Evolutionary conservation across 1,140 invertebrate species (phyloP), one percentile per base, ranked within the genome.

Genomic region (Papilio helenus): DNA sequence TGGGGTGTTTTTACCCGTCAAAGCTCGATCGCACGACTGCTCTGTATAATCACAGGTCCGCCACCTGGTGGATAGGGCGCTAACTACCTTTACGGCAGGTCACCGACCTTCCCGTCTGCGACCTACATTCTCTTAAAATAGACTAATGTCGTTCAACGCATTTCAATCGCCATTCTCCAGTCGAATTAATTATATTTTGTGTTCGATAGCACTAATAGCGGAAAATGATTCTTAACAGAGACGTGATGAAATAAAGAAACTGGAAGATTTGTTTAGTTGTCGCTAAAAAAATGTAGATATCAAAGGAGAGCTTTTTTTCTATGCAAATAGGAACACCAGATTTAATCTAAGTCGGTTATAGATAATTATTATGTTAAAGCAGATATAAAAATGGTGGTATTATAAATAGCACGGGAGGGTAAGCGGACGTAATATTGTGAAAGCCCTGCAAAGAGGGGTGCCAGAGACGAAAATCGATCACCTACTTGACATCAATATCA

Each of bases 121-220:
- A 89, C 89, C 89, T 84, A 90, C 65, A 86, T 90, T 85, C 81
- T 85, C 81, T 85, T 82, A 85, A 88, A 88, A 87, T 87, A 89
- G 84, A 82, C 84, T 76, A 79, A 79, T 78, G 78, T 82, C 44
- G 78, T 81, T 74, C 77, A 77, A 42, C 55, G 55, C 76, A 39
- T 77, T 77, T 65, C 51, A 18, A 65, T 61, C 76, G 55, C 23
- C 76, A 42, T 65, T 65, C 55, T 34, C 18, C 49, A 20, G 51
- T n/a, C 29, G 18, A 61, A 77, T 77, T 77, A 61, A 77, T 65
- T 46, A 73, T 44, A 16, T 26, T 76, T 42, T 51, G 39, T 26
- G 23, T 14, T 49, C 42, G 44, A 74, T 26, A 26, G n/a, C 23
- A 9, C 1, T 49, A 74, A 46, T n/a, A n/a, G 42, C 72, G 2